phyloP scores from a whole-genome alignment of 2,797 vertebrate genomes.

The Chiloscyllium punctatum region DNA sequence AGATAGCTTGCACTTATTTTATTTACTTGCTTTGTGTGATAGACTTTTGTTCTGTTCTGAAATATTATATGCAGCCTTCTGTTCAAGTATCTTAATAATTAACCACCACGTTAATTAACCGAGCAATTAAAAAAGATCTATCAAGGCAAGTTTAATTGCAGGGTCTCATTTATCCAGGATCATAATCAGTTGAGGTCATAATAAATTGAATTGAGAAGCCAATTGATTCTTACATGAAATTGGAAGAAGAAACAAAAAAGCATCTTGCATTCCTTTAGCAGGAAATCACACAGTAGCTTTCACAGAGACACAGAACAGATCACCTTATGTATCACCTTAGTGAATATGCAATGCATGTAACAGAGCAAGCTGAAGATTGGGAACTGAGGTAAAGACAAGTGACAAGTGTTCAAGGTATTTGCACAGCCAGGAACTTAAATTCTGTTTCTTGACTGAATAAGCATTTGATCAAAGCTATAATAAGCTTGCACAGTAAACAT shows the following conservation, averaged over 20 bases:
- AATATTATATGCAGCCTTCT: no score
- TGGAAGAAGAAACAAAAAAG: neutral
- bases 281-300: neutral
- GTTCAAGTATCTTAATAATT: no score
- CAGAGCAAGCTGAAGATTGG: neutral
- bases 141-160: no score
- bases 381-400: neutral
- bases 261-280: neutral
- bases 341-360: neutral
- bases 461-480: neutral
- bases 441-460: neutral
- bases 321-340: neutral
- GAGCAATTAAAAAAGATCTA: no score
- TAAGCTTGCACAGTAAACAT: neutral
- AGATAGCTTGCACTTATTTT: no score
- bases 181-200: no score
- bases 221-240: neutral
- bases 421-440: neutral
- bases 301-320: neutral
- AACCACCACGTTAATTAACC: no score
- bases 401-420: neutral
- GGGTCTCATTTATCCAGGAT: no score
- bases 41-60: no score
- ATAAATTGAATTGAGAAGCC: neutral
- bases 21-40: no score